Conservation (phyloP, 2,113 vertebrate species). For the Podilymbus podiceps region DNA sequence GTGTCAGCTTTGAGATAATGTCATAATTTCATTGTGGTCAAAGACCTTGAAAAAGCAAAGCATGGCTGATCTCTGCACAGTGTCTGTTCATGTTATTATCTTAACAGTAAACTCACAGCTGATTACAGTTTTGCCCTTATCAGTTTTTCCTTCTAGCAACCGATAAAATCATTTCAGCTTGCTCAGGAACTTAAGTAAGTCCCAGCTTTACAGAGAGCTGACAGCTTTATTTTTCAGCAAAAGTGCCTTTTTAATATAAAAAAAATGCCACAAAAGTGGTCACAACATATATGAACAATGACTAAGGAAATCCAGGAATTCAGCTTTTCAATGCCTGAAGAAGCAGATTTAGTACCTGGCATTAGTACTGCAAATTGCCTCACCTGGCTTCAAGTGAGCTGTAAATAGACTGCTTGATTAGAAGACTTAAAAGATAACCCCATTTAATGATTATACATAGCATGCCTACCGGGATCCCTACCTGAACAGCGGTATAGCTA, state of each 20-base stretch:
- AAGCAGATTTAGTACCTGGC: not conserved
- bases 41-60: constrained; percentile 33
- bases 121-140: constrained; percentile 27
- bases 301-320: not conserved
- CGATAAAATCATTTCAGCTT: not conserved
- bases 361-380: not conserved
- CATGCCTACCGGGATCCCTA: not conserved
- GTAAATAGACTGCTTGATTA: not conserved
- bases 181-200: not conserved
- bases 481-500: not conserved
- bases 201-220: not conserved
- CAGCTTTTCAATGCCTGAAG: not conserved
- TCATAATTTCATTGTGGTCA: constrained; percentile 29
- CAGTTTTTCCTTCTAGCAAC: not conserved
- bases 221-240: not conserved
- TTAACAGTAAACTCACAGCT: constrained; percentile 17
- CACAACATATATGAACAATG: not conserved
- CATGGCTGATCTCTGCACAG: not conserved
- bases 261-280: not conserved
- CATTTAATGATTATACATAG: not conserved
- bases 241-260: not conserved
- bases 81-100: constrained; percentile 17
- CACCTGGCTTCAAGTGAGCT: not conserved
- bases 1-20: constrained; percentile 34
- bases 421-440: not conserved